Percentiles rank a stretch among this genome's conserved stretches.
phyloP scores from a whole-genome alignment of 2,797 vertebrate species.

The Clarias fuscus region DNA sequence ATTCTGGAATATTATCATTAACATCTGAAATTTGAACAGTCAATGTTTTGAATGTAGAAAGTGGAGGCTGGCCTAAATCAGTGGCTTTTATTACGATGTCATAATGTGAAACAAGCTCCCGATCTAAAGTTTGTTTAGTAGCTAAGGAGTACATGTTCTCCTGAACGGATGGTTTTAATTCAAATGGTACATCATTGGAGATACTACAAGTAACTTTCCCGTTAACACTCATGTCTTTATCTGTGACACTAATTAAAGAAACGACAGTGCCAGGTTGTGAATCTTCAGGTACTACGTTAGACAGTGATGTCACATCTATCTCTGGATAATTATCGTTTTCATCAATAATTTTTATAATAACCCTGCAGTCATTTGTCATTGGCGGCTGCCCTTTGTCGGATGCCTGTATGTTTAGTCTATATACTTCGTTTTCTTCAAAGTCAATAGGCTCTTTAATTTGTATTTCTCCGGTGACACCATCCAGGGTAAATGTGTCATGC shows the following conservation, averaged over 20 bases:
- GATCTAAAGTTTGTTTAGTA: slow-evolving; percentile 63
- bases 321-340: slow-evolving; percentile 75
- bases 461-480: slow-evolving; percentile 66
- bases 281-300: slow-evolving; percentile 68
- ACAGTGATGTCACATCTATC: slow-evolving; percentile 70
- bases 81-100: slow-evolving; percentile 59
- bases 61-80: slow-evolving; percentile 62
- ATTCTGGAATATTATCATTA: slow-evolving; percentile 66
- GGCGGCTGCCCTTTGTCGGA: slow-evolving; percentile 67
- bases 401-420: slow-evolving; percentile 67
- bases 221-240: slow-evolving; percentile 71
- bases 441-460: slow-evolving; percentile 66
- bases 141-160: slow-evolving; percentile 70
- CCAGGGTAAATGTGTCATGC: slow-evolving; percentile 52
- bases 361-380: slow-evolving; percentile 58
- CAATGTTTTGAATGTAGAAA: slow-evolving; percentile 59
- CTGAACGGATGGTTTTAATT: slow-evolving; percentile 62
- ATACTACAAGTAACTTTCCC: slow-evolving; percentile 68
- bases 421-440: slow-evolving; percentile 66
- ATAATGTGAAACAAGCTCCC: slow-evolving; percentile 61
- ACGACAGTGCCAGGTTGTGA: slow-evolving; percentile 71
- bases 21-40: slow-evolving; percentile 61
- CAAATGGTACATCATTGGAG: slow-evolving; percentile 62
- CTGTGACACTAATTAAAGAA: slow-evolving; percentile 74
- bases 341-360: slow-evolving; percentile 67